Evolutionary conservation across 2,797 vertebrate genomes (phyloP), one percentile per base, ranked within the genome.

Genomic region (Dicrostonyx torquatus): DNA sequence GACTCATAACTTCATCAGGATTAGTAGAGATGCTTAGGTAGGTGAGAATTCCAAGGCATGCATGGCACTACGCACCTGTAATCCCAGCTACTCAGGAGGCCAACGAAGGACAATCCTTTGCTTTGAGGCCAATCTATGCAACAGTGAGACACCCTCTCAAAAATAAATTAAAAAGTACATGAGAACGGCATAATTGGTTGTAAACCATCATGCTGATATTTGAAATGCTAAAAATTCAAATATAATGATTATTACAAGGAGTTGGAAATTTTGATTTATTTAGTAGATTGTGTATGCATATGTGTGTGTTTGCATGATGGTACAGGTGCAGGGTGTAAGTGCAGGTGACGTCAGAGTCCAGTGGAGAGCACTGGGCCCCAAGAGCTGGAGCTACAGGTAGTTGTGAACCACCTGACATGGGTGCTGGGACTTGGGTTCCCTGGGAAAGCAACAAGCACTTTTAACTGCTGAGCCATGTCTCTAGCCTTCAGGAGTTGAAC

Each of bases 151-250:
- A n/a, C 22, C 8, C 26, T 68, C 20, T 72, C 24, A 70, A 70
- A 70, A 53, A 70, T 55, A 53, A 70, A n/a, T 50, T 45, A 12
- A 45, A 45, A 64, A n/a, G 5, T n/a, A 22, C 18, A 84, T 11
- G 45, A 84, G 43, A 84, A 84, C 5, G 43, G 43, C 31, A 24
- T 15, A 29, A 53, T 40, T 48, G 45, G 43, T 4, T 40, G 31
- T 83, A 62, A 82, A 68, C 26, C 29, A 20, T 55, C 77, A 75
- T 31, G 11, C 60, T 77, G 89, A 31, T 79, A 70, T 68, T 72
- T 76, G 64, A 91, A 94, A 55, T n/a, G 20, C 17, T 94, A 80
- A 93, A 93, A 90, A 53, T 76, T 89, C 75, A 72, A 70, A 64
- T 87, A 26, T 87, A 80, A 89, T 76, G 43, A n/a, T 78, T 43